Evolutionary conservation across 2,113 vertebrate species (phyloP).

Genomic region (Craseonycteris thonglongyai): DNA sequence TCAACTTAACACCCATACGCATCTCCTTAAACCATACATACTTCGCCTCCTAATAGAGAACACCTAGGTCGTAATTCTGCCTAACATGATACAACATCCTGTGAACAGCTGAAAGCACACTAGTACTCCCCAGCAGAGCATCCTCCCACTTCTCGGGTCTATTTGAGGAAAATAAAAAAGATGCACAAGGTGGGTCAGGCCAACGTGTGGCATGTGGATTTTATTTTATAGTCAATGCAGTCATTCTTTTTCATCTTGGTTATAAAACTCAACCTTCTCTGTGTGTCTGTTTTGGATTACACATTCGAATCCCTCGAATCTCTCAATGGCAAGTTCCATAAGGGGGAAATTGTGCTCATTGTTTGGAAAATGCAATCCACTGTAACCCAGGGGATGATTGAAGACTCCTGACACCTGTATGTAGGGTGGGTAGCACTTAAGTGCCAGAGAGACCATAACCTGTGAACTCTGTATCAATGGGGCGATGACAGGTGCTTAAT

Average conservation of each 20-base stretch:
- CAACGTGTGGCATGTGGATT: not conserved
- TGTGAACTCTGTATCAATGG: accelerated
- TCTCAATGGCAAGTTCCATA: not conserved
- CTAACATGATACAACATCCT: not conserved
- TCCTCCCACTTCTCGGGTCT: not conserved
- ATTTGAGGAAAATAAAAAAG: not conserved
- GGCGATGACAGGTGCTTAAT: not conserved
- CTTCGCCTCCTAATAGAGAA: not conserved
- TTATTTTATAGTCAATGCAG: not conserved
- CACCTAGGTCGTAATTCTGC: not conserved
- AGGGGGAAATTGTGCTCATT: not conserved
- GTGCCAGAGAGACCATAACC: not conserved
- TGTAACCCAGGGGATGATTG: accelerated
- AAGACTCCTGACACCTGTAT: not conserved
- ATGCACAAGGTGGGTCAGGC: not conserved
- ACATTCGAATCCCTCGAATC: not conserved
- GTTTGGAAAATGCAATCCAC: not conserved
- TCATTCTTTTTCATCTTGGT: not conserved
- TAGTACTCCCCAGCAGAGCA: not conserved
- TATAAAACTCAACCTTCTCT: not conserved
- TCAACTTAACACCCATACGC: accelerated
- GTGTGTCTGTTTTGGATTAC: not conserved
- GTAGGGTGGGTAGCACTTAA: accelerated
- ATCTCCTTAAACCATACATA: not conserved
- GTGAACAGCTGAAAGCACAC: not conserved